Evolutionary conservation across 2,113 vertebrate species (phyloP).

Genomic region (Eleginops maclovinus): DNA sequence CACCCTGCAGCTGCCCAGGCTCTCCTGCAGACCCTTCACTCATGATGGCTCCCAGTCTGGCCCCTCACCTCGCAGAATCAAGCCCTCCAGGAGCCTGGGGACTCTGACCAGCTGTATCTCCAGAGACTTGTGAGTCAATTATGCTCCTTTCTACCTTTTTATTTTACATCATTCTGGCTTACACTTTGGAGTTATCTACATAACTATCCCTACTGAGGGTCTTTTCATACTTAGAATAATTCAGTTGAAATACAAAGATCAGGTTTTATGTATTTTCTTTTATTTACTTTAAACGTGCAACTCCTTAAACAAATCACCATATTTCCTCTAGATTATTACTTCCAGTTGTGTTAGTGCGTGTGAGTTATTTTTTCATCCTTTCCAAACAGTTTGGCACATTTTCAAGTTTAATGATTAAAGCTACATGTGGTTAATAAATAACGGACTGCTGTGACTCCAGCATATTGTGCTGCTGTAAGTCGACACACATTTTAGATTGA

Average conservation of each 20-base stretch:
- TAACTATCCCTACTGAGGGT: not conserved
- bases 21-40: slow-evolving; percentile 69
- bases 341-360: not conserved
- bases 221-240: not conserved
- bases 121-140: slow-evolving; percentile 61
- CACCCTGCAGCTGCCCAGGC: slow-evolving; percentile 81
- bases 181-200: not conserved
- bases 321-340: not conserved
- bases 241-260: not conserved
- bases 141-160: not conserved
- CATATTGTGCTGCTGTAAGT: not conserved
- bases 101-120: slow-evolving; percentile 57
- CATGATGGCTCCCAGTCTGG: slow-evolving; percentile 52
- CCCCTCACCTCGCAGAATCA: slow-evolving; percentile 42
- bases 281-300: not conserved
- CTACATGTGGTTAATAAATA: not conserved
- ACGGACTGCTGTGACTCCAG: not conserved
- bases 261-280: not conserved
- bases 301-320: not conserved
- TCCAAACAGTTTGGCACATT: not conserved
- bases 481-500: not conserved
- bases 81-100: slow-evolving; percentile 76
- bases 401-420: slow-evolving; percentile 11
- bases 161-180: not conserved
- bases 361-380: not conserved